Percentiles rank a stretch among this genome's conserved stretches.
These are phyloP conservation scores for Phrynocephalus forsythii DNA, from an alignment of 2,797 vertebrate genomes.

Conservation along the genomic window DNA sequence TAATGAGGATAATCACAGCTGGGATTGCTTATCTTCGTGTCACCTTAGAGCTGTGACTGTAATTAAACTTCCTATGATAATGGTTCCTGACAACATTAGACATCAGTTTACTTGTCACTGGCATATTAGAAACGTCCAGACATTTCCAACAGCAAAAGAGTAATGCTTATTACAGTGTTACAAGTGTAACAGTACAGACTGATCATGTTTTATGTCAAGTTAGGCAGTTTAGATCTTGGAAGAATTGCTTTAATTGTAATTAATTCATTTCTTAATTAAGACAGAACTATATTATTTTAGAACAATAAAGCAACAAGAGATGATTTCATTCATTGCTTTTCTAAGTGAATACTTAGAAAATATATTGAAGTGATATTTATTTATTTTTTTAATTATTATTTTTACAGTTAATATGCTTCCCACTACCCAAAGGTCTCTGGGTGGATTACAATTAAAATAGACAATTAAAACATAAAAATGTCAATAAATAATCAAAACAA, in stretches of 20 bases:
- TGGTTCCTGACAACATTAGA: conserved; percentile 39
- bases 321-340: background rate
- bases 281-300: background rate
- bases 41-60: conserved; percentile 60
- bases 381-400: no score
- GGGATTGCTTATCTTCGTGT: conserved; percentile 57
- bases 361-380: background rate
- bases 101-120: conserved; percentile 32
- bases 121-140: conserved; percentile 37
- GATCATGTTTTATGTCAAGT: background rate
- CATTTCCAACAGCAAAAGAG: conserved; percentile 48
- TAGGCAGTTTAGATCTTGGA: background rate
- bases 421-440: no score
- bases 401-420: no score
- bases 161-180: conserved; percentile 58
- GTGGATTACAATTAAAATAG: no score
- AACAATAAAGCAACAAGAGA: background rate
- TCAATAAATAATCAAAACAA: no score
- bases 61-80: conserved; percentile 67
- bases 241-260: background rate
- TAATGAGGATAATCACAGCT: conserved; percentile 45
- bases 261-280: background rate
- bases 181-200: background rate
- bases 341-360: background rate
- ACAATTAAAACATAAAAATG: no score